Base-by-base conservation (phyloP, 2,888 invertebrate genomes). In the Lathronympha strigana region DNA sequence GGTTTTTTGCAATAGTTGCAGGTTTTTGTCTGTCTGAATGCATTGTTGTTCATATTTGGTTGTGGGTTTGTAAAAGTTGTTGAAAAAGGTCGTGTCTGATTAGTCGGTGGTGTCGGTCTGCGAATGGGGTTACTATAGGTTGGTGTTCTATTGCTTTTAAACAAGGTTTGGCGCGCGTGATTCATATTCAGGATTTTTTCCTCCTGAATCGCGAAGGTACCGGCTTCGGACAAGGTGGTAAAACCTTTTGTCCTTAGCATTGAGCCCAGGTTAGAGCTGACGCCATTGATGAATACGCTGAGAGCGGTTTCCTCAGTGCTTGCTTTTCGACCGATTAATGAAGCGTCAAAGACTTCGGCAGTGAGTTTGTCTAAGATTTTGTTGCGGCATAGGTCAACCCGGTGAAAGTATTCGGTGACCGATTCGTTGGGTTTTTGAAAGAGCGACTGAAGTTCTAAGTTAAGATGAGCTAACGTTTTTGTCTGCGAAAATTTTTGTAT, bases 301-400 rank as follows among this genome's bases (percentile, higher is more conserved):
- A 76, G 51, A 1, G 73, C 73, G 4, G 72, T 74, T 62, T 75
- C 74, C 45, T 75, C 75, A 0, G 74, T 67, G 0, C 69, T 69
- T 0, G 54, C 38, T 40, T 61, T 25, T 0, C 73, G 61, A 11
- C 72, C 73, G 33, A 17, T 4, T 13, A 76, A 28, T 0, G 72
- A 70, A 0, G 19, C 4, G 25, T 75, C 73, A 0, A 17, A 17
- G n/a, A 71, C 55, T 64, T 76, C 73, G 0, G 69, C 55, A 1
- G 61, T 66, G 25, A 74, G 4, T 68, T 75, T 76, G 67, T 74
- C 74, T 15, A 76, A 25, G 0, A 76, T 71, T 73, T 75, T 75
- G n/a, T 67, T 71, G n/a, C 69, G 49, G 25, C 68, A 68, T 3
- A 70, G 11, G 3, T 55, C 40, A 0, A 55, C 25, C 54, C 72